Evolutionary conservation across 2,113 vertebrate species (phyloP).

Genomic region (Uria aalge): DNA sequence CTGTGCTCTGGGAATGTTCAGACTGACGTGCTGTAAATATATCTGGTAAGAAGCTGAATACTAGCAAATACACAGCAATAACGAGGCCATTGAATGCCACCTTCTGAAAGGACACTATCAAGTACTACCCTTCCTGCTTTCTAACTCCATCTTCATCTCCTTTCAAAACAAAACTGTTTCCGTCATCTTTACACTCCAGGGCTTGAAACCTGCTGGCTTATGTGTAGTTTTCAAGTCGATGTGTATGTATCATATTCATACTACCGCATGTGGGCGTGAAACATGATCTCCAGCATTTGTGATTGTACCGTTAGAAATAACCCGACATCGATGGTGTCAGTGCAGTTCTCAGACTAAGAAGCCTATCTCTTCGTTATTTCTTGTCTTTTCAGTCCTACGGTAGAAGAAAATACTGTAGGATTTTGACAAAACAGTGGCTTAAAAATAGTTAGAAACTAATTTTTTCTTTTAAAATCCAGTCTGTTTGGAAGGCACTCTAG

Average conservation of each 20-base stretch:
- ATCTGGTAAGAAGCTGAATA: slow-evolving; percentile 36
- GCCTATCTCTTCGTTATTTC: background rate
- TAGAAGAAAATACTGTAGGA: background rate
- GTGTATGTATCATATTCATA: background rate
- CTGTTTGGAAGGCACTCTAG: background rate
- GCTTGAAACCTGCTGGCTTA: background rate
- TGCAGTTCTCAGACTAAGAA: slow-evolving; percentile 23
- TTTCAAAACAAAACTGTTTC: background rate
- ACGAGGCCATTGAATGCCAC: slow-evolving; percentile 62
- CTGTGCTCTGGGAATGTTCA: slow-evolving; percentile 72
- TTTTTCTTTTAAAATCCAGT: background rate
- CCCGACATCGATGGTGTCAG: background rate
- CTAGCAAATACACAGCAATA: slow-evolving; percentile 54
- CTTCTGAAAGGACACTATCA: slow-evolving; percentile 71
- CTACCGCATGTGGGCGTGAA: background rate
- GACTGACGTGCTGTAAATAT: slow-evolving; percentile 61
- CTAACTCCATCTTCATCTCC: background rate
- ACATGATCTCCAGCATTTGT: background rate
- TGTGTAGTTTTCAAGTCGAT: background rate
- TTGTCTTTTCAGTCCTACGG: background rate
- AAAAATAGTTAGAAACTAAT: background rate
- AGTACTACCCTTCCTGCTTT: slow-evolving; percentile 40
- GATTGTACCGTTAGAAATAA: slow-evolving; percentile 14
- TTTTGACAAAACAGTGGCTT: background rate
- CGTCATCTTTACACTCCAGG: background rate